These are phyloP conservation scores for Netelia inedita DNA, from an alignment of 2,888 invertebrate species.

Conservation along the genomic window DNA sequence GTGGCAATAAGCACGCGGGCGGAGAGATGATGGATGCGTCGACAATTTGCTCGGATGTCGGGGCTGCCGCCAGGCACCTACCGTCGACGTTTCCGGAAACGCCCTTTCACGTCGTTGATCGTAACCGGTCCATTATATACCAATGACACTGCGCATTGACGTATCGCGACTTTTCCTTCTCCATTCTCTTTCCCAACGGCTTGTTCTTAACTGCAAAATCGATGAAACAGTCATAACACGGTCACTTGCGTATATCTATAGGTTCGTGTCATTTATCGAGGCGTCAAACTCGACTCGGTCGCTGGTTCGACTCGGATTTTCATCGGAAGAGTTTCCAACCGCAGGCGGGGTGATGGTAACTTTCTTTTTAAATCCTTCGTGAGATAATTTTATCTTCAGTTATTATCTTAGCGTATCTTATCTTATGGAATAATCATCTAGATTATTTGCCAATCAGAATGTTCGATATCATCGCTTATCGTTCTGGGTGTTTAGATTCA, in stretches of 20 bases:
- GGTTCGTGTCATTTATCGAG: constrained; percentile 11
- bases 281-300: not conserved
- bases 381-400: too few species aligned
- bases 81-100: constrained; percentile 1
- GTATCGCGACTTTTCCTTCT: not conserved
- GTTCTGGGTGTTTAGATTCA: too few species aligned
- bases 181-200: not conserved
- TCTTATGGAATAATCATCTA: too few species aligned
- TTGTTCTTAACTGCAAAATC: constrained; percentile 30
- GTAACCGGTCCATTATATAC: constrained; percentile 41
- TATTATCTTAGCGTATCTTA: too few species aligned
- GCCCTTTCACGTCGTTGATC: constrained; percentile 33
- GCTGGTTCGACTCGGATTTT: not conserved
- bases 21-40: constrained; percentile 64
- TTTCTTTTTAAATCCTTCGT: too few species aligned
- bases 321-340: not conserved
- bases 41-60: constrained; percentile 62
- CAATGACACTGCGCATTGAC: constrained; percentile 27
- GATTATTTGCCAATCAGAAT: too few species aligned
- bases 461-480: too few species aligned
- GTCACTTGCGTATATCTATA: constrained; percentile 9
- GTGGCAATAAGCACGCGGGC: constrained; percentile 60
- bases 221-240: constrained; percentile 4
- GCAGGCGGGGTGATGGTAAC: too few species aligned
- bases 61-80: constrained; percentile 32